Evolutionary conservation across 2,888 invertebrate species (phyloP), one percentile per base, ranked within the genome.

Genomic region (Chloroclysta siterata): DNA sequence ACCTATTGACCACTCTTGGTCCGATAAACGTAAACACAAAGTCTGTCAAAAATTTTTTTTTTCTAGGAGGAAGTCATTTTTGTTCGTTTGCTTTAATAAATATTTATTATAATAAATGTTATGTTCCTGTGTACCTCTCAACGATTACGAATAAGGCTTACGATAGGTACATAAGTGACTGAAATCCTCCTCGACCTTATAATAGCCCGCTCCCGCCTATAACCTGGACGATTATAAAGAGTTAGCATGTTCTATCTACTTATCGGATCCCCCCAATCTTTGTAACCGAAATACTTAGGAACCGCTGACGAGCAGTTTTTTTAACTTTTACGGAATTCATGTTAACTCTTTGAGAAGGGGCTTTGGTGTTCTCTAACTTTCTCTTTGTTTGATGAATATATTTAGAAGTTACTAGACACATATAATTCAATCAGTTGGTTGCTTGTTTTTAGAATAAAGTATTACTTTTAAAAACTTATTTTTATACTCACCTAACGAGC

Each of bases 251-350:
- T 77, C 78, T 75, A 72, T 68, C 75, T 71, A 81, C 75, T 83
- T 75, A 69, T 78, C 76, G 73, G 81, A 85, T 84, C 85, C 79
- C 70, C 79, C 77, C 83, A 82, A 87, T 87, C 85, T 85, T 83
- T 85, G 83, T 82, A 83, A 83, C 81, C 80, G 81, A 78, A 87
- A 87, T 84, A 84, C 85, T 84, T 75, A 71, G 73, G 74, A 80
- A 80, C 78, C 76, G 77, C 78, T 76, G 74, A 80, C 78, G 77
- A 78, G 68, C 71, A 78, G 72, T 75, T 80, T 84, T 84, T 83
- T 83, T 80, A 82, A 88, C 84, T 85, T 84, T 83, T 84, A 80
- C 78, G 72, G 79, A 83, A 78, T 78, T 69, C 66, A 62, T 72
- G 75, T 77, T 78, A 81, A 80, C 77, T 79, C 73, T 71, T 77